Base-by-base conservation (phyloP, 1,140 invertebrate species). In the Ericerus pela region DNA sequence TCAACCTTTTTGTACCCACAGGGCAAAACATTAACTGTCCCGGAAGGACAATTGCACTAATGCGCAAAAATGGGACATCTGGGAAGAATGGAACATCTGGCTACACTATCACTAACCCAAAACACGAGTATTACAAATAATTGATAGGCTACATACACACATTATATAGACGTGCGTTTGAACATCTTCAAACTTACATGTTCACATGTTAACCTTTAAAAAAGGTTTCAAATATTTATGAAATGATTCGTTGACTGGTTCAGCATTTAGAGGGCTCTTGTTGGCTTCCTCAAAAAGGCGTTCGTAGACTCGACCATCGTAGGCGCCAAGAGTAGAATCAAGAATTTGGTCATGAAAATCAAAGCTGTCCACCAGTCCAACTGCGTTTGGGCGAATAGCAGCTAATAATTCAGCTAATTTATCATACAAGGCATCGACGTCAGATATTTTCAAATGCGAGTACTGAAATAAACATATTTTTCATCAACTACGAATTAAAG, bases 301-400 rank as follows among this genome's bases (percentile, higher is more conserved):
- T 64, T 91, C 80, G 68, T 96, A 96, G 1, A 93, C 91, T 59
- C 88, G 79, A 2, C 93, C 92, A 70, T 96, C 92, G 64, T 83
- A 91, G 10, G 83, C 76, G 1, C 93, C 92, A 1, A 96, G 68
- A 0, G 86, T 79, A 12, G 90, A 95, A 20, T 76, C 72, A 10
- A 96, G 69, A 33, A 90, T 77, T 60, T 81, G 78, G 68, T 96
- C 92, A 28, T 79, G 74, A 38, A 91, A 76, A 69, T 94, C 89
- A 64, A 95, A 96, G 3, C 85, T 80, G 68, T 96, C 92, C 0
- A 95, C 91, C 8, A 96, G 71, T 5, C 82, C 79, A 0, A 96
- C 81, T n/a, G 87, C 88, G 72, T 96, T 89, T 2, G 85, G 84
- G 57, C 92, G 77, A 26, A 96, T 75, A 1, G 71, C 65, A 2